A percentile compares a stretch with the other conserved stretches of the same genome.
phyloP scores from a whole-genome alignment of 2,113 vertebrate genomes.

The Lampris incognitus region DNA sequence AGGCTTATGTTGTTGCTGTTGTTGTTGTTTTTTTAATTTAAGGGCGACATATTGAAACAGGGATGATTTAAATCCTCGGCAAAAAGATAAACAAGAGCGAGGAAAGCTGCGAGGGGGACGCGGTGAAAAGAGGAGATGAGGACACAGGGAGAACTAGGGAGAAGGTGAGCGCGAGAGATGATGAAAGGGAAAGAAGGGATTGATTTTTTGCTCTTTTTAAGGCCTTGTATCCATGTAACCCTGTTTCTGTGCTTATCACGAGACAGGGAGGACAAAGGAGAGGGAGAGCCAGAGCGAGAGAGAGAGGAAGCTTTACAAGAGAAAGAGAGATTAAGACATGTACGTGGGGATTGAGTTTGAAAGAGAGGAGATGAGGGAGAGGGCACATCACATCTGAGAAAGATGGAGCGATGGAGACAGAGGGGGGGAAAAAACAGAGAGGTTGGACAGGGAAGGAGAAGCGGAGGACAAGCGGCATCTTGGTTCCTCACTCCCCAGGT shows the following conservation, averaged over 20 bases:
- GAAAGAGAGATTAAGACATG: slow-evolving; percentile 20
- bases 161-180: slow-evolving; percentile 39
- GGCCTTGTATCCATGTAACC: slow-evolving; percentile 58
- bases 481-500: slow-evolving; percentile 22
- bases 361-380: not conserved
- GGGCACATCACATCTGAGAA: slow-evolving; percentile 33
- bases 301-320: slow-evolving; percentile 23
- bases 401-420: slow-evolving; percentile 11
- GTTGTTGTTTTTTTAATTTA: slow-evolving; percentile 23
- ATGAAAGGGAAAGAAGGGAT: slow-evolving; percentile 57
- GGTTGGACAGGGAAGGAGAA: slow-evolving; percentile 34
- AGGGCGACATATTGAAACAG: slow-evolving; percentile 54
- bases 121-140: slow-evolving; percentile 44
- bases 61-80: slow-evolving; percentile 48
- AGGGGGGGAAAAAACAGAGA: slow-evolving; percentile 1
- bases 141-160: slow-evolving; percentile 38
- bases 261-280: slow-evolving; percentile 33
- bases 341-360: slow-evolving; percentile 19
- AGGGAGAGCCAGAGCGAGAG: slow-evolving; percentile 30
- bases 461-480: slow-evolving; percentile 7
- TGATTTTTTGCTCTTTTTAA: slow-evolving; percentile 65
- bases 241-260: slow-evolving; percentile 54
- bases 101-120: slow-evolving; percentile 40
- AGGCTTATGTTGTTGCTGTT: too few species aligned
- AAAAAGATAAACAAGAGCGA: slow-evolving; percentile 67